Evolutionary conservation across 2,797 vertebrate genomes (phyloP), one percentile per base, ranked within the genome.

Genomic region (Poecilia wingei): DNA sequence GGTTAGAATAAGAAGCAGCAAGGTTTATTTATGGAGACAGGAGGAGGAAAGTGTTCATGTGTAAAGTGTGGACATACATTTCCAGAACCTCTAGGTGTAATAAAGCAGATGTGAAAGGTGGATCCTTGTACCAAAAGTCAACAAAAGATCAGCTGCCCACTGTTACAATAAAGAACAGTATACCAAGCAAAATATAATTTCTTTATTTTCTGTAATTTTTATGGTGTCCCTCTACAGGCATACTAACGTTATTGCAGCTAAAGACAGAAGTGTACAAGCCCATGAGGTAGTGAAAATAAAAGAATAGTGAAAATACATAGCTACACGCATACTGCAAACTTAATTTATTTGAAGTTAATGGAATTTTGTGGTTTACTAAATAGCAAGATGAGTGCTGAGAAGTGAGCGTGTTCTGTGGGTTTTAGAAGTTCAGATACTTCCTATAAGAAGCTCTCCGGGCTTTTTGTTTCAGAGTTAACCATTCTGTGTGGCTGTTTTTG

Each of bases 61-160:
- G 78, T 39, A 82, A 76, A 45, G 51, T 74, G 71, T 85, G 74
- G 83, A 77, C 83, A 86, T 39, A 82, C 85, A 81, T 83, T 77
- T 79, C 25, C 22, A 4, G 45, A 79, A 77, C 78, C 75, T 84
- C 75, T 64, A 39, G 28, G 55, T 79, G 79, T 72, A 57, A 57
- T 79, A 81, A 86, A 87, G 80, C 39, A 78, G 72, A 51, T 79
- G 81, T 83, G 81, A 86, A 83, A 77, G 75, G 57, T 69, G 39
- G 70, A 43, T 70, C 77, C 72, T 46, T 68, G 80, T 51, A 55
- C 14, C 39, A 39, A 71, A 45, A 84, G 83, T 87, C 83, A 90
- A 66, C 78, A 39, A 57, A 64, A 75, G 57, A 31, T 55, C 20
- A 43, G 51, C 53, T 74, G 53, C 36, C 36, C 36, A 28, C 10